A percentile compares a stretch with the other conserved stretches of the same genome.
Evolutionary conservation across 2,888 invertebrate genomes (phyloP).

Genomic region (Atethmia centrago): DNA sequence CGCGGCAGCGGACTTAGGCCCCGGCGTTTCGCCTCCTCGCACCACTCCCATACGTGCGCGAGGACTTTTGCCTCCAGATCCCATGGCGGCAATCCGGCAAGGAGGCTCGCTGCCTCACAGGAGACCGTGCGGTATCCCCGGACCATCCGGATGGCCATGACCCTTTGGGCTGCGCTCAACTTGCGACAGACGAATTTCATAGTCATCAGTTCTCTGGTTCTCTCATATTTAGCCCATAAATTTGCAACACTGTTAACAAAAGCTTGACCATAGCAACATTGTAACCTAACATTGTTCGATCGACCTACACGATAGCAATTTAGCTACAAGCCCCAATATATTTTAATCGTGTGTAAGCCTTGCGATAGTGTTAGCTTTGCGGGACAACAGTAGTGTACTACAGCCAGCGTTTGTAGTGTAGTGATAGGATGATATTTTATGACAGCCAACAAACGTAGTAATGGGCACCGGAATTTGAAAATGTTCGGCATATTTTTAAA

Average conservation of each 20-base stretch:
- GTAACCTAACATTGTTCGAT: neutral
- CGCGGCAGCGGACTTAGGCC: no score
- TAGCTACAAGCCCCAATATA: slow-evolving; percentile 34
- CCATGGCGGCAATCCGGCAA: no score
- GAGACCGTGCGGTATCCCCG: no score
- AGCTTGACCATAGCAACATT: neutral
- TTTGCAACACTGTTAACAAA: neutral
- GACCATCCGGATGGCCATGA: no score
- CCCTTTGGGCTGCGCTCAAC: no score
- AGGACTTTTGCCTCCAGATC: no score
- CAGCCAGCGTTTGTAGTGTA: neutral
- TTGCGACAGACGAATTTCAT: no score
- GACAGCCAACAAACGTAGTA: neutral
- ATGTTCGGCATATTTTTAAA: neutral
- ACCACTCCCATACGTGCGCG: no score
- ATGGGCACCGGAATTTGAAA: neutral
- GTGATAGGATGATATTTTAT: slow-evolving; percentile 6
- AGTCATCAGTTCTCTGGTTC: no score
- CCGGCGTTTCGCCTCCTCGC: no score
- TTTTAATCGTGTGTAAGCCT: slow-evolving; percentile 40
- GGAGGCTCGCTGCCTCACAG: no score
- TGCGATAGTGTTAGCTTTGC: slow-evolving; percentile 21
- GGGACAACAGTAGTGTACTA: slow-evolving; percentile 7
- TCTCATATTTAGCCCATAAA: neutral
- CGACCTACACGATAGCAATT: neutral